phyloP scores from a whole-genome alignment of 2,797 vertebrate species.

The Lacerta bilineata region DNA sequence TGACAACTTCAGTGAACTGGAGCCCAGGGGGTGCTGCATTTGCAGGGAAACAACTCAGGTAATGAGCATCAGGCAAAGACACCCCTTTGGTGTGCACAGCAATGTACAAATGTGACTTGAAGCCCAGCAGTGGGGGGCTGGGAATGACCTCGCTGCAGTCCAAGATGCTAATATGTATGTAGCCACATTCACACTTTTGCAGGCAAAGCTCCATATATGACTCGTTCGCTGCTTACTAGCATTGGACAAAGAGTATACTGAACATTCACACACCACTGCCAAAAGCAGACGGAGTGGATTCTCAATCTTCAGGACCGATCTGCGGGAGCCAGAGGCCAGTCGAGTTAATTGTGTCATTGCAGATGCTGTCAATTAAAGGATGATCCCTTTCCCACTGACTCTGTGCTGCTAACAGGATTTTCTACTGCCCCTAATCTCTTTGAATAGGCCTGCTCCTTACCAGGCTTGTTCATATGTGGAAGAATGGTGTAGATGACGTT shows the following conservation, averaged over 20 bases:
- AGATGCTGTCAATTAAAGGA: conserved; percentile 74
- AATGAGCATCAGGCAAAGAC: no score
- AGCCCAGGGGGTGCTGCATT: no score
- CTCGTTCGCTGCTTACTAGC: no score
- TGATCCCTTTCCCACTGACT: conserved; percentile 73
- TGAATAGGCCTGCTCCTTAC: accelerated
- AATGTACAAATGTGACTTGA: no score
- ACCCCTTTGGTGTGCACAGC: no score
- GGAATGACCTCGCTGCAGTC: no score
- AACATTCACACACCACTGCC: no score
- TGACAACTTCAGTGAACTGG: no score
- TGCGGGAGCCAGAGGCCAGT: neutral
- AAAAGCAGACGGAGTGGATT: neutral
- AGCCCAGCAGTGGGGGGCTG: no score
- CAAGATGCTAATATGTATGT: no score
- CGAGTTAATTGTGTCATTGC: conserved; percentile 69
- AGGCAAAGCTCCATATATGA: neutral
- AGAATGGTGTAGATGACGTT: neutral
- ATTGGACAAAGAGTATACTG: neutral
- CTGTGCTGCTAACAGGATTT: conserved; percentile 49
- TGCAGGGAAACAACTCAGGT: no score
- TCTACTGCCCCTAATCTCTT: conserved; percentile 61
- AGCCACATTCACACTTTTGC: neutral
- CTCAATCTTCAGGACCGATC: neutral
- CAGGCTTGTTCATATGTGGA: neutral